Conservation (phyloP, 2,113 vertebrate genomes). For the Heteronetta atricapilla region DNA sequence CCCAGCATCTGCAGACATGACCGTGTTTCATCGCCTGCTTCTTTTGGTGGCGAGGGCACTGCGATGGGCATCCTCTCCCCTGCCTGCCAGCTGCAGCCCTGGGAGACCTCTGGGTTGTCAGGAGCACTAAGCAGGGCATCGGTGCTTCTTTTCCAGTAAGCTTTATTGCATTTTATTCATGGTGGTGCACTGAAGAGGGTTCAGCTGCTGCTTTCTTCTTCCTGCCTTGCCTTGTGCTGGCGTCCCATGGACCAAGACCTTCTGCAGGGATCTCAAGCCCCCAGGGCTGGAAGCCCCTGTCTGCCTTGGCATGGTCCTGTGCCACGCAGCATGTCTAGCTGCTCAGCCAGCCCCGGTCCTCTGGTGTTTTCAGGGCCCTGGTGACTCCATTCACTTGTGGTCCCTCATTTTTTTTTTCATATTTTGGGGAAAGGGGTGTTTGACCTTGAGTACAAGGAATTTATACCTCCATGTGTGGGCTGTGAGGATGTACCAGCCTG, state of each 20-base stretch:
- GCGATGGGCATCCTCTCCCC: background rate
- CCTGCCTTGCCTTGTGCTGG: background rate
- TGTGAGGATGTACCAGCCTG: background rate
- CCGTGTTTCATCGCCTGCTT: slow-evolving; percentile 41
- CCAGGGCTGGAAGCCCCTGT: background rate
- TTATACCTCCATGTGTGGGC: slow-evolving; percentile 4
- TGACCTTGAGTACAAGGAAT: background rate
- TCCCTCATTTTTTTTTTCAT: background rate
- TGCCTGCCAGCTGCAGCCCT: background rate
- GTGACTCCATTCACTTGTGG: rapidly evolving
- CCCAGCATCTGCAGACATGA: slow-evolving; percentile 22
- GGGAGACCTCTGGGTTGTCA: background rate
- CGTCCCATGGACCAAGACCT: background rate
- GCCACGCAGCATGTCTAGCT: rapidly evolving
- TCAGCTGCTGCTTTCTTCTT: background rate
- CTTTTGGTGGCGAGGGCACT: background rate
- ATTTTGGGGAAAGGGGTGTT: background rate
- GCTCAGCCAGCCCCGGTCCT: background rate
- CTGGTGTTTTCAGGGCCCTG: background rate
- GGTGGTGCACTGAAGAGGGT: background rate
- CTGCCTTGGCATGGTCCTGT: background rate
- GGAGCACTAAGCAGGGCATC: background rate
- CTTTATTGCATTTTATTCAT: background rate
- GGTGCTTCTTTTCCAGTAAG: background rate
- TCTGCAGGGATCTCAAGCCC: background rate